phyloP scores from a whole-genome alignment of 2,113 vertebrate species.

The Myrmecophaga tridactyla region DNA sequence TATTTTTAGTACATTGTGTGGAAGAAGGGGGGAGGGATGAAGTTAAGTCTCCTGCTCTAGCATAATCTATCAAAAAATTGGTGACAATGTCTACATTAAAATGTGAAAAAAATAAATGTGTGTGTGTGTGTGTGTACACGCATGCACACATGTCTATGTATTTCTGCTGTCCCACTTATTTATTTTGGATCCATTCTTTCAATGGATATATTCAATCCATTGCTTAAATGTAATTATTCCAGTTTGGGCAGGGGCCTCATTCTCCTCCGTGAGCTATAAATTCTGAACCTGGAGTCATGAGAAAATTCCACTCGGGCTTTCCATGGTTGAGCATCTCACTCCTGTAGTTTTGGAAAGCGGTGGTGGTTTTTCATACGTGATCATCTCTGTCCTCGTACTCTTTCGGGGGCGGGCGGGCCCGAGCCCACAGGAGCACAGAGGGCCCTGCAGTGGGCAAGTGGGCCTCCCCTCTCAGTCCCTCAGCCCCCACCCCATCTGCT shows the following conservation, averaged over 20 bases:
- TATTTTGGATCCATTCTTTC: neutral
- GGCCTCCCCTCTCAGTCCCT: neutral
- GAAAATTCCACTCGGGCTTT: neutral
- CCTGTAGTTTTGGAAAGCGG: neutral
- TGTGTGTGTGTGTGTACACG: no score
- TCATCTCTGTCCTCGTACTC: neutral
- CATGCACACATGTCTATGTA: no score
- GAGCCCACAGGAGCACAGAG: no score
- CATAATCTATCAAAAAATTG: neutral
- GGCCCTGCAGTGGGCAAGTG: neutral
- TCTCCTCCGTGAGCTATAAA: neutral
- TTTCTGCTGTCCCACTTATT: neutral
- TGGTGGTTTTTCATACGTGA: neutral
- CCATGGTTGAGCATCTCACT: neutral
- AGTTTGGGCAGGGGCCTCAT: neutral
- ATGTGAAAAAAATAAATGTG: neutral
- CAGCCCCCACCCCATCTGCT: neutral
- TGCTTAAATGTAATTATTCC: neutral
- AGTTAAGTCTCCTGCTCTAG: neutral
- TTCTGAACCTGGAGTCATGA: neutral
- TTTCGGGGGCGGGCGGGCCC: neutral
- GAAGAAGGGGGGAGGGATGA: neutral
- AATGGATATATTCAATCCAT: no score
- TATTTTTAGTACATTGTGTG: slow-evolving; percentile 1
- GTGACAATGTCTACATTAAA: neutral